phyloP scores from a whole-genome alignment of 2,113 vertebrate genomes.

The Bolborhynchus lineola region DNA sequence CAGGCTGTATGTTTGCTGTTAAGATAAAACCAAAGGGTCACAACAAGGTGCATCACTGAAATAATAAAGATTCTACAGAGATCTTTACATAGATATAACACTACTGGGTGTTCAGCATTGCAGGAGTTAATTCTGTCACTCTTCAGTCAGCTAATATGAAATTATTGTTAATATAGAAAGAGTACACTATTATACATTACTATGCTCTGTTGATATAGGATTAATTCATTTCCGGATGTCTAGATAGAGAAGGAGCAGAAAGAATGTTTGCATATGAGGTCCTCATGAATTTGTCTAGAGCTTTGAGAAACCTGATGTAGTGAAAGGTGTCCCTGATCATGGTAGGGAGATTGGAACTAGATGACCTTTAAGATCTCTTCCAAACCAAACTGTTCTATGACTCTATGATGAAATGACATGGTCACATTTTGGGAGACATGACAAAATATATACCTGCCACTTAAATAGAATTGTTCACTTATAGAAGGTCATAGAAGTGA shows the following conservation, averaged over 20 bases:
- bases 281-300: neutral
- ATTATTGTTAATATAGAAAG: neutral
- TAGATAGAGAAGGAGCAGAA: neutral
- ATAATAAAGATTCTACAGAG: neutral
- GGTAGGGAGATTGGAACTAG: neutral
- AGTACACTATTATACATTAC: neutral
- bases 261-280: neutral
- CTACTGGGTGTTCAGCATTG: neutral
- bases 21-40: neutral
- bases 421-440: neutral
- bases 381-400: neutral
- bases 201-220: neutral
- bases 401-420: neutral
- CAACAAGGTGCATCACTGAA: neutral
- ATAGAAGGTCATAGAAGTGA: neutral
- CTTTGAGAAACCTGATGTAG: neutral
- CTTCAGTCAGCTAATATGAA: neutral
- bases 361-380: neutral
- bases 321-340: neutral
- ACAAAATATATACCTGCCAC: neutral
- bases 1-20: neutral
- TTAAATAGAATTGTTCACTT: neutral
- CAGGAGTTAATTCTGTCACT: neutral
- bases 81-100: neutral
- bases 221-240: neutral